Evolutionary conservation across 2,797 vertebrate genomes (phyloP).

Genomic region (Enteromius afrohamiltoni): DNA sequence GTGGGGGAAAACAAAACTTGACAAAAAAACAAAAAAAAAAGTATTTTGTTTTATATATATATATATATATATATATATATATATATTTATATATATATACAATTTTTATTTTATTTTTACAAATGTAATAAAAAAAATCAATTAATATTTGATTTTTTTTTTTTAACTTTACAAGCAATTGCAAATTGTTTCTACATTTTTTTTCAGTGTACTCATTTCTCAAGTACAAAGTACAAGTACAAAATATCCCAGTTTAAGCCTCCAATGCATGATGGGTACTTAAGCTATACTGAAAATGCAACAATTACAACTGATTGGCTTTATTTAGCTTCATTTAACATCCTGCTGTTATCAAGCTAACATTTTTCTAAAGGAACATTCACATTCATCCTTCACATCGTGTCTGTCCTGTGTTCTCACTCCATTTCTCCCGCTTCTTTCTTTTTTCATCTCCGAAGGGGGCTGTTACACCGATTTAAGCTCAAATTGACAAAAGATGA

Average conservation of each 20-base stretch:
- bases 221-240: not conserved
- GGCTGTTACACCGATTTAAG: not conserved
- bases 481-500: conserved; percentile 16
- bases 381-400: not conserved
- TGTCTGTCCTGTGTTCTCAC: conserved; percentile 1
- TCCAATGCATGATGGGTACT: not conserved
- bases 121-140: no score
- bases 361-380: not conserved
- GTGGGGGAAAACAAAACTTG: not conserved
- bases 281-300: not conserved
- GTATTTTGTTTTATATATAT: no score
- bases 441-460: not conserved
- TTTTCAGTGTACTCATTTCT: not conserved
- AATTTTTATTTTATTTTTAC: no score
- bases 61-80: no score
- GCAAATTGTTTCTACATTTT: not conserved
- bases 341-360: conserved; percentile 17
- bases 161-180: no score
- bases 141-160: no score
- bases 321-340: not conserved
- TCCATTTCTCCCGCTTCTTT: conserved; percentile 9
- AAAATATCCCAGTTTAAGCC: not conserved
- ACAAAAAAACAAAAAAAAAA: no score
- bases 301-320: not conserved
- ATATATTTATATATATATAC: no score